Evolutionary conservation across 2,888 invertebrate genomes (phyloP).

Genomic region (Girardia tigrina): DNA sequence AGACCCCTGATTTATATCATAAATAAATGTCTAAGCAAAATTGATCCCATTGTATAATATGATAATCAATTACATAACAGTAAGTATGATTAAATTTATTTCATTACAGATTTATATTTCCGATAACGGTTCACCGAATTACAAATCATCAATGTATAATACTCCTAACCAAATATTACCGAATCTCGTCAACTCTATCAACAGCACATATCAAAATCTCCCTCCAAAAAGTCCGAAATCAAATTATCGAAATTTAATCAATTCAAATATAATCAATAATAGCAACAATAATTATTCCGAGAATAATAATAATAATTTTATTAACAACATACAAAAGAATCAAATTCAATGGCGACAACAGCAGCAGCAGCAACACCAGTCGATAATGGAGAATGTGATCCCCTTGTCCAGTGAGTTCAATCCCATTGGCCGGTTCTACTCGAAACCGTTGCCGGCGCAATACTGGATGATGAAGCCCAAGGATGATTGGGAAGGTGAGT

Average conservation of each 20-base stretch:
- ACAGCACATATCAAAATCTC: constrained; percentile 19
- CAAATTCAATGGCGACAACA: not conserved
- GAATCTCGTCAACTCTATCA: not conserved
- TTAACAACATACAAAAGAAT: not conserved
- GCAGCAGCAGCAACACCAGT: not conserved
- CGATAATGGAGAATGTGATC: not conserved
- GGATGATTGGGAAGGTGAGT: not conserved
- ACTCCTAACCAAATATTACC: not conserved
- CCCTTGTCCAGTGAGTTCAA: not conserved
- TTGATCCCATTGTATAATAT: too few relatives aligned
- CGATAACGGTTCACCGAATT: not conserved
- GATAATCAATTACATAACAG: too few relatives aligned
- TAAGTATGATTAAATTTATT: too few relatives aligned
- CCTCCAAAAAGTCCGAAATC: constrained; percentile 11
- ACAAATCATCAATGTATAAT: not conserved
- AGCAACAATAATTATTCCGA: not conserved
- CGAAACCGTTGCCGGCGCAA: not conserved
- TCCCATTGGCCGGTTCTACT: not conserved
- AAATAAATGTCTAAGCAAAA: too few relatives aligned
- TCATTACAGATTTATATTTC: not conserved
- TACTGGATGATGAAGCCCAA: constrained; percentile 1
- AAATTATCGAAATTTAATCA: not conserved
- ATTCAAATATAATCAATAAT: not conserved
- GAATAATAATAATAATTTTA: not conserved
- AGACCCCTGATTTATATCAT: too few relatives aligned